phyloP scores from a whole-genome alignment of 2,888 invertebrate species.

The Epistrophella euchroma region DNA sequence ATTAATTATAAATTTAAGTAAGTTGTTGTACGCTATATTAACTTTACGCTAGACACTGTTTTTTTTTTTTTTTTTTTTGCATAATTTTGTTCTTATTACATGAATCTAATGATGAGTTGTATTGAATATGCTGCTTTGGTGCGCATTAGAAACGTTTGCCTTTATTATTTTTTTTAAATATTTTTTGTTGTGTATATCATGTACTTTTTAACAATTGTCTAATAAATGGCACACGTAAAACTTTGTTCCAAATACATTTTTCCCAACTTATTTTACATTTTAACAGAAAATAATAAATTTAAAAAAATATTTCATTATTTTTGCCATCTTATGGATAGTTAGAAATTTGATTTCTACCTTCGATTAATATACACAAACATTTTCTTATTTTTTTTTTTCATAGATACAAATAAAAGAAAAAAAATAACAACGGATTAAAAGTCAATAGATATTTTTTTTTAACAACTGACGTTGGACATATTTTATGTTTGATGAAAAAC shows the following conservation, averaged over 20 bases:
- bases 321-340: constrained; percentile 38
- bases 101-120: constrained; percentile 48
- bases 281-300: constrained; percentile 48
- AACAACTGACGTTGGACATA: constrained; percentile 64
- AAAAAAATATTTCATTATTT: constrained; percentile 64
- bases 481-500: constrained; percentile 52
- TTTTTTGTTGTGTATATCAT: constrained; percentile 49
- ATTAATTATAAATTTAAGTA: constrained; percentile 69
- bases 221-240: constrained; percentile 71
- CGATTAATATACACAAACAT: constrained; percentile 61
- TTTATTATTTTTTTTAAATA: constrained; percentile 31
- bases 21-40: constrained; percentile 69
- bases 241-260: constrained; percentile 52
- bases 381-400: constrained; percentile 39
- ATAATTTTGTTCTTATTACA: constrained; percentile 66
- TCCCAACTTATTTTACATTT: constrained; percentile 41
- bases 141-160: constrained; percentile 47
- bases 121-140: constrained; percentile 40
- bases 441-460: constrained; percentile 38
- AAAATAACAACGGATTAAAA: constrained; percentile 53
- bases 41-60: constrained; percentile 54
- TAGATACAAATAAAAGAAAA: constrained; percentile 44
- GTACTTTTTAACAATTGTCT: constrained; percentile 69
- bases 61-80: constrained; percentile 42
- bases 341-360: constrained; percentile 67